Base-by-base conservation (phyloP, 2,888 invertebrate species). In the Micropterix aruncella region DNA sequence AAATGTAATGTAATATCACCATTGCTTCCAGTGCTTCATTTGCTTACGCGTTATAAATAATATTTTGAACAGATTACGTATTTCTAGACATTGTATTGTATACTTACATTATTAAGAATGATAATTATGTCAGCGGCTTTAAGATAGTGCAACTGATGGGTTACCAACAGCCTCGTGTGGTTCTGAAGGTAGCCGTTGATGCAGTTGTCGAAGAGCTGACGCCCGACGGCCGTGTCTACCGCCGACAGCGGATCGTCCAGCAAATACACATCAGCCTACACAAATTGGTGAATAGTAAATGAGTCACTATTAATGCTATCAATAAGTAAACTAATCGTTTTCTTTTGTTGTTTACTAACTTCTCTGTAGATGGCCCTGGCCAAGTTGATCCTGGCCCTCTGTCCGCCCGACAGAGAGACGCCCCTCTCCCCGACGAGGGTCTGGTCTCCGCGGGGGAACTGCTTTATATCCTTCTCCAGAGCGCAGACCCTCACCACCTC, bases 351-450 rank as follows among this genome's bases (percentile, higher is more conserved):
- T 12, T 27, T 27, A 7, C 12, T 44, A 49, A 70, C 79, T 53
- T 82, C 75, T 57, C 73, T 67, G 54, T 82, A 83, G 18, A 87
- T 73, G 16, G 84, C 82, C 57, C 86, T 65, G 1, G 79, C 72
- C 52, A 81, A 63, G 56, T 79, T 80, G 40, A 80, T 76, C 39
- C 89, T 74, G 4, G 89, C 88, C 57, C 84, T 77, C 61, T 89
- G 90, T 15, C 88, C 88, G 2, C 89, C 89, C 48, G 85, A 83
- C 51, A 91, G 62, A 18, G 83, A 83, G 14, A 84, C 80, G 12
- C 90, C 90, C 52, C 81, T 66, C 55, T 89, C 88, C n/a, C 90
- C 90, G 2, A 91, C 84, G 40, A 86, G 63, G 0, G 87, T 89
- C 60, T 75, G 70, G 55, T 81, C 85, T 2, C 82, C 81, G 51